Percentiles rank a stretch among this genome's conserved stretches.
phyloP scores from a whole-genome alignment of 2,113 vertebrate species.

The Plecotus auritus region DNA sequence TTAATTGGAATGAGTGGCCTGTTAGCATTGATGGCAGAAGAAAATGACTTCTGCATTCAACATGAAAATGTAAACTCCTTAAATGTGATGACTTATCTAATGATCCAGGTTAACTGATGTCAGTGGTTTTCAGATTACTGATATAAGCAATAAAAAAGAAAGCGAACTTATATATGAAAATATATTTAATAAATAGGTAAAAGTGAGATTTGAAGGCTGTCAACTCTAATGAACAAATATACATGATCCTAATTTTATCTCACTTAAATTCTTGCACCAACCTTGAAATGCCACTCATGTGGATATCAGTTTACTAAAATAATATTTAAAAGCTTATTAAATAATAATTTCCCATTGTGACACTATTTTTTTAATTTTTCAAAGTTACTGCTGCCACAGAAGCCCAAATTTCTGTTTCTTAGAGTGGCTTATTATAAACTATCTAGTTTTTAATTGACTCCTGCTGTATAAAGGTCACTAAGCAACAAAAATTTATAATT shows the following conservation, averaged over 20 bases:
- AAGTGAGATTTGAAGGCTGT: neutral
- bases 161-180: neutral
- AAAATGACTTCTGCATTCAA: constrained; percentile 2
- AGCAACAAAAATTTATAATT: neutral
- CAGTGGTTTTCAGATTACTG: neutral
- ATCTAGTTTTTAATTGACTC: constrained; percentile 1
- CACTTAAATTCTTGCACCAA: neutral
- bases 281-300: neutral
- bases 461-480: neutral
- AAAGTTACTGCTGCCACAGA: neutral
- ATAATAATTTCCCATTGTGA: neutral
- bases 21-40: neutral
- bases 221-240: neutral
- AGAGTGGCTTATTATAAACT: neutral
- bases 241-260: constrained; percentile 19
- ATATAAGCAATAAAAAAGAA: neutral
- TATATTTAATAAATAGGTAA: neutral
- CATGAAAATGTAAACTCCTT: neutral
- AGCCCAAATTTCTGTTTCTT: neutral
- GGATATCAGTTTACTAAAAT: neutral
- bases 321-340: neutral
- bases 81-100: neutral
- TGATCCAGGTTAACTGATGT: neutral
- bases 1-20: neutral
- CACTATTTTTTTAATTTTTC: neutral